Evolutionary conservation across 2,888 invertebrate genomes (phyloP).

Genomic region (Calameuta idolon): DNA sequence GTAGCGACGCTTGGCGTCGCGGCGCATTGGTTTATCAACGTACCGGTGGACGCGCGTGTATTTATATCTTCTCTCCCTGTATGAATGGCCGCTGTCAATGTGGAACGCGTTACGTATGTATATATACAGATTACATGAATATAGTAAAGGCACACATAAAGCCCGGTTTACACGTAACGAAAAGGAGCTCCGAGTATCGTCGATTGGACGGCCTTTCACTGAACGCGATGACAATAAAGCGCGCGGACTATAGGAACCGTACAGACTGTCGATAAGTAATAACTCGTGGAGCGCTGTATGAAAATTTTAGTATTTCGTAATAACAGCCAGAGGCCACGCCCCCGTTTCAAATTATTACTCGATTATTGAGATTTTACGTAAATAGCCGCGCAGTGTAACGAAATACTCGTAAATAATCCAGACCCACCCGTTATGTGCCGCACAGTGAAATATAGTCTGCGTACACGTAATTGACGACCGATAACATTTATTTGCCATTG

Average conservation of each 20-base stretch:
- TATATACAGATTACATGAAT: neutral
- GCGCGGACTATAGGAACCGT: neutral
- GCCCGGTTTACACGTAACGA: neutral
- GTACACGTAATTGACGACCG: neutral
- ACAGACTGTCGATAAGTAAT: neutral
- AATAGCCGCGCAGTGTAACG: neutral
- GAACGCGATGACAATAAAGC: neutral
- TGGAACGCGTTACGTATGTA: neutral
- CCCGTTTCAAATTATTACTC: neutral
- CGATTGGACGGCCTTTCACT: neutral
- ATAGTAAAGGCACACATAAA: neutral
- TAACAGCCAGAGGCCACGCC: neutral
- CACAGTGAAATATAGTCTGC: neutral
- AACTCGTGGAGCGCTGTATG: neutral
- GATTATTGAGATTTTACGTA: neutral
- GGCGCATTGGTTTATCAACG: conserved; percentile 5
- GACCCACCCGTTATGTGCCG: neutral
- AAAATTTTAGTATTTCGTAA: neutral
- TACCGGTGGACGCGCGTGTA: neutral
- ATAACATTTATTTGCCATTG: neutral
- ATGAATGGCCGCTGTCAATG: conserved; percentile 11
- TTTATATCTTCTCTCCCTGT: conserved; percentile 9
- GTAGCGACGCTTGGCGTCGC: neutral
- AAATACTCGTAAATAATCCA: neutral
- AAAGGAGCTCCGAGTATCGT: neutral